phyloP scores from a whole-genome alignment of 2,797 vertebrate genomes.

The Chrosomus eos region DNA sequence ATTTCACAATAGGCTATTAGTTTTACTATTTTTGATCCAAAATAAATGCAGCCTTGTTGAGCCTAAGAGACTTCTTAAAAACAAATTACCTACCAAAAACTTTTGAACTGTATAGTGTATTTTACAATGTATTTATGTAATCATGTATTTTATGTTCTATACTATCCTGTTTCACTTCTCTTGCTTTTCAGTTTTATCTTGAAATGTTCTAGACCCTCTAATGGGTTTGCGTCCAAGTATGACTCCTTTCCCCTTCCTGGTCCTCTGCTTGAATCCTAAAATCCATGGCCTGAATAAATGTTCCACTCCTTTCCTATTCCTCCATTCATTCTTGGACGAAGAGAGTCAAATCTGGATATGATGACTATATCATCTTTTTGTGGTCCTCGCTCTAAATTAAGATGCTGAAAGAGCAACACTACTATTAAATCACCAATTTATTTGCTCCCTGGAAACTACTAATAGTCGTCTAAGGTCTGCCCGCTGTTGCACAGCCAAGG shows the following conservation, averaged over 20 bases:
- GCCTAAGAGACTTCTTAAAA: not conserved
- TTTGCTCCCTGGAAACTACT: slow-evolving; percentile 40
- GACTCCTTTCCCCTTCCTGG: slow-evolving; percentile 7
- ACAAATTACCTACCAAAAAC: not conserved
- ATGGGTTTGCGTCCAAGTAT: slow-evolving; percentile 39
- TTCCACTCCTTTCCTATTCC: not conserved
- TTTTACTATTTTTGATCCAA: not conserved
- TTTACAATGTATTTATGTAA: not conserved
- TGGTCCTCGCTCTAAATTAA: slow-evolving; percentile 33
- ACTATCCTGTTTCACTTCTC: slow-evolving; percentile 42
- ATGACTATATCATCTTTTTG: slow-evolving; percentile 37
- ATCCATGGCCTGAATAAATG: slow-evolving; percentile 35
- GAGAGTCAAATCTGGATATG: slow-evolving; percentile 32
- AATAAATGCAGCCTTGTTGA: not conserved
- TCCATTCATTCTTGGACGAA: slow-evolving; percentile 27
- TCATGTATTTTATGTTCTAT: not conserved
- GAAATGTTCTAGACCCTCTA: slow-evolving; percentile 56
- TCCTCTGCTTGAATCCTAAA: slow-evolving; percentile 32
- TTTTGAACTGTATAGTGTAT: not conserved
- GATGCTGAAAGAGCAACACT: slow-evolving; percentile 29
- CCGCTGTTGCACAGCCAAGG: not conserved
- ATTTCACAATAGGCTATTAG: not conserved
- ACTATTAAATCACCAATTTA: slow-evolving; percentile 39
- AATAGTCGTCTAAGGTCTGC: slow-evolving; percentile 33
- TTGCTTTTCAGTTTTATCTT: slow-evolving; percentile 42